Evolutionary conservation across 2,797 vertebrate genomes (phyloP).

Genomic region (Poeciliopsis turneri): DNA sequence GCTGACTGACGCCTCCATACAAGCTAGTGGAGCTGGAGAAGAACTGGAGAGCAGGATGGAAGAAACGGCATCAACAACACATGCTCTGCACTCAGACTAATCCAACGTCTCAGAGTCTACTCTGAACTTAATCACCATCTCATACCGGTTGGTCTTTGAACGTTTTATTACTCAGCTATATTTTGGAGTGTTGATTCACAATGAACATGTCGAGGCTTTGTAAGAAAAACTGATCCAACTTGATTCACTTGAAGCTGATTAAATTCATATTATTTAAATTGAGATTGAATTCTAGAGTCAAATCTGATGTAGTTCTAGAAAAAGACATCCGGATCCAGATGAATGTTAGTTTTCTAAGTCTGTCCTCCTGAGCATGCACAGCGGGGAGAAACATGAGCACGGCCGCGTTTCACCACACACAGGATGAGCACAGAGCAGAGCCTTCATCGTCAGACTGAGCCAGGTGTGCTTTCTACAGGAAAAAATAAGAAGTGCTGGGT

Average conservation of each 20-base stretch:
- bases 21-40: too few species aligned
- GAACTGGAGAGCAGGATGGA: too few species aligned
- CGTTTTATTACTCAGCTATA: background rate
- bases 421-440: background rate
- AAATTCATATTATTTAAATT: background rate
- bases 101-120: too few species aligned
- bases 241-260: background rate
- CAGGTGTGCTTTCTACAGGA: background rate
- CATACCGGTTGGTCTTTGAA: background rate
- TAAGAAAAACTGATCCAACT: background rate
- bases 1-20: too few species aligned
- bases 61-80: too few species aligned
- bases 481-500: background rate
- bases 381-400: background rate
- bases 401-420: background rate
- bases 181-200: background rate
- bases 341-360: too few species aligned
- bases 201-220: background rate
- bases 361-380: background rate
- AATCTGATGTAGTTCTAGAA: background rate
- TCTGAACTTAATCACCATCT: background rate
- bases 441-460: background rate
- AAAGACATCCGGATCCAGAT: background rate
- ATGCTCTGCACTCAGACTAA: too few species aligned
- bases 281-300: background rate